Conservation (phyloP, 1,140 invertebrate genomes). For the Triops cancriformis region DNA sequence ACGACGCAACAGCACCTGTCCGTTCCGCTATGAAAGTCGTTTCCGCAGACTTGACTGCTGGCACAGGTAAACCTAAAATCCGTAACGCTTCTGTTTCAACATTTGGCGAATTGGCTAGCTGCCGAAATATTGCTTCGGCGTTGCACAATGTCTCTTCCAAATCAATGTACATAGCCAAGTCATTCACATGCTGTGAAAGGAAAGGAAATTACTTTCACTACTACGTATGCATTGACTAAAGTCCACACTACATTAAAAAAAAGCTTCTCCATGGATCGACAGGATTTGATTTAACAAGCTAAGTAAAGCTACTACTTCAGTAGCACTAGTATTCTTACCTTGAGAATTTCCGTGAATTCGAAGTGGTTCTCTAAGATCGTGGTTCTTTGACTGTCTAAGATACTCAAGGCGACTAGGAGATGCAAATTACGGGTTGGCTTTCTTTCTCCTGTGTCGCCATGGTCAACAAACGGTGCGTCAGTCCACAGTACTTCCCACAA, state of each 20-base stretch:
- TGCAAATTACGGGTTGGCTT: constrained; percentile 54
- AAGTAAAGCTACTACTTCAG: no score
- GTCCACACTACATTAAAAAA: no score
- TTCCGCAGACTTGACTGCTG: not conserved
- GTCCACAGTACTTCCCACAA: constrained; percentile 84
- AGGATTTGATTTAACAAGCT: no score
- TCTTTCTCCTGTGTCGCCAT: not conserved
- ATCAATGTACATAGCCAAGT: constrained; percentile 73
- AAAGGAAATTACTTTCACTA: not conserved
- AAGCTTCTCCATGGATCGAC: no score
- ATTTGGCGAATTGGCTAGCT: constrained; percentile 39
- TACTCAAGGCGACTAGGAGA: constrained; percentile 77
- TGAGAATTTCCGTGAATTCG: constrained; percentile 92
- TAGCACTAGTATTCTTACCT: constrained; percentile 57
- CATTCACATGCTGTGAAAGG: constrained; percentile 76
- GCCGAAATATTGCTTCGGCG: constrained; percentile 81
- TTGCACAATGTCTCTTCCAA: constrained; percentile 66
- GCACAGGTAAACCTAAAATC: constrained; percentile 22
- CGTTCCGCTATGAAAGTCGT: not conserved
- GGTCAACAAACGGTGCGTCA: constrained; percentile 53
- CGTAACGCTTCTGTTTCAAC: constrained; percentile 20
- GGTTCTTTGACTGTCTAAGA: constrained; percentile 78
- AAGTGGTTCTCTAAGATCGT: constrained; percentile 80
- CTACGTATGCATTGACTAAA: not conserved
- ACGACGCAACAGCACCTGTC: not conserved